Conservation (phyloP, 2,113 vertebrate species). For the Progne subis region DNA sequence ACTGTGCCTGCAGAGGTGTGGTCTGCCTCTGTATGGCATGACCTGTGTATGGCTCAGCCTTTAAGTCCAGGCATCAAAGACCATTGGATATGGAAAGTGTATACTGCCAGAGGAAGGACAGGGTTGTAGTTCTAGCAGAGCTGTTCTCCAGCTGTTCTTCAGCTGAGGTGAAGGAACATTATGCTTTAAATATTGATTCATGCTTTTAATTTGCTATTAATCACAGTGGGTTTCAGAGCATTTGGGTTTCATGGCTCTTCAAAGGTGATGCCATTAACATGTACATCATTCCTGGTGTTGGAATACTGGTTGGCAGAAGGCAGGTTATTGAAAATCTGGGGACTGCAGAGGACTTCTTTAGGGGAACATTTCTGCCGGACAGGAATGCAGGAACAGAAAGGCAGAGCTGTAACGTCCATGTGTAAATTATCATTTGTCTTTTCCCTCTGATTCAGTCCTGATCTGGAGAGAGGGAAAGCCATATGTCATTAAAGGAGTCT, state of each 20-base stretch:
- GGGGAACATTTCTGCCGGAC: neutral
- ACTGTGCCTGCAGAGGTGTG: neutral
- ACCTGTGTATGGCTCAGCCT: neutral
- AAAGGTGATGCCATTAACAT: neutral
- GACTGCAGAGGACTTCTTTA: neutral
- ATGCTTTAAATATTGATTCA: neutral
- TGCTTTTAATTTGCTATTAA: neutral
- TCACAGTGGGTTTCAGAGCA: neutral
- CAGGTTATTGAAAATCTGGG: neutral
- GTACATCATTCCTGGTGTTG: neutral
- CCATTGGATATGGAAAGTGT: neutral
- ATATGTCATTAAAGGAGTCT: slow-evolving; percentile 24
- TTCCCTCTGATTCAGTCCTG: slow-evolving; percentile 25
- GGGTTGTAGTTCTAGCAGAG: neutral
- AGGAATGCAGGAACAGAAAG: neutral
- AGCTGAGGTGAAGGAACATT: neutral
- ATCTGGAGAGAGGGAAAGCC: slow-evolving; percentile 34
- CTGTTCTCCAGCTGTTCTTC: neutral
- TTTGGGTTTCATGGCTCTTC: neutral
- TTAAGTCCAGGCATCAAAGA: neutral
- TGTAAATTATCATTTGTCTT: slow-evolving; percentile 32
- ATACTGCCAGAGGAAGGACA: neutral
- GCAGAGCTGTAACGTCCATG: neutral
- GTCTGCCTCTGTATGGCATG: neutral
- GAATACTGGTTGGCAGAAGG: neutral